Evolutionary conservation across 2,888 invertebrate species (phyloP), one percentile per base, ranked within the genome.

Genomic region (Tenthredo amoena): DNA sequence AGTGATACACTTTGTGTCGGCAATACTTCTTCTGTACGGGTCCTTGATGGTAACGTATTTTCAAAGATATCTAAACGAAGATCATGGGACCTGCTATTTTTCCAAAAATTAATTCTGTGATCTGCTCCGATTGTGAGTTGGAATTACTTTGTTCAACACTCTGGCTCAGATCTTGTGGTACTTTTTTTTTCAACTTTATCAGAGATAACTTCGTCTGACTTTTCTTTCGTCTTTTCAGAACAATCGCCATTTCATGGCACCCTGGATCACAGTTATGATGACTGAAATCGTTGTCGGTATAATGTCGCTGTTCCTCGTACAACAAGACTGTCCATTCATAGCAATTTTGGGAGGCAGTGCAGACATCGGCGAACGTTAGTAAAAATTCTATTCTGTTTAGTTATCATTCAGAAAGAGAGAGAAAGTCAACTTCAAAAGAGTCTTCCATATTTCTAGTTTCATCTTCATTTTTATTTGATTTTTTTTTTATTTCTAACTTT

Each of bases 201-300:
- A 26, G 10, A 71, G 26, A 26, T 72, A 50, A 18, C 12, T 43
- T 58, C 77, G 47, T 65, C 43, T 76, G 26, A 58, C 43, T 50
- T 55, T 81, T 86, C 34, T 72, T 76, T 40, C 9, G 1, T 72
- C 12, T n/a, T 81, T 50, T 0, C 89, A 94, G 94, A 92, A 92
- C 74, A 92, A 93, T 86, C 93, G 94, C 26, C 92, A 92, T 83
- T 91, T 93, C 43, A 92, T 94, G 90, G 89, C 92, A 50, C 94
- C 94, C 5, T 94, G 94, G 94, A 91, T 94, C 90, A 93, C 92
- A 90, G 90, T 92, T 55, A 92, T 91, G 91, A 92, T 93, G 89
- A 91, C 92, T 81, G 91, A 92, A 86, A 91, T 92, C 85, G 90
- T 91, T 34, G 92, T 93, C 7, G 88, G 93, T 40, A 89, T 93